Base-by-base conservation (phyloP, 2,113 vertebrate genomes). In the Pollimyrus isidori region DNA sequence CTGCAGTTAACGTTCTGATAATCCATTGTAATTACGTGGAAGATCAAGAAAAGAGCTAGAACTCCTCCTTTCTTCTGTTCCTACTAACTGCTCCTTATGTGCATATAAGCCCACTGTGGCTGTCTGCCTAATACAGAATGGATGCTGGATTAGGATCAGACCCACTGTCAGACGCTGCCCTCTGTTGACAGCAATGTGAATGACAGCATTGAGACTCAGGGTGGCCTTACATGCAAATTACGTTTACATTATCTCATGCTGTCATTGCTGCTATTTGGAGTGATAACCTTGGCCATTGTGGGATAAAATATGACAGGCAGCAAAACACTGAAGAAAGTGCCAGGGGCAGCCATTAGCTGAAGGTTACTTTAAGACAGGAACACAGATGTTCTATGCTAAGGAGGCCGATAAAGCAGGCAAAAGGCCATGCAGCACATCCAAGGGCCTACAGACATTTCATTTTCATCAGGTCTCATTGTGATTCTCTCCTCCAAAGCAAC, bases 91-190 rank as follows among this genome's bases (percentile, higher is more conserved):
- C 30, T 93, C 93, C 91, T 91, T 95, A 96, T 94, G 93, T 92
- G 94, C 93, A 95, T 95, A 17, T 85, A 94, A 93, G 91, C 92
- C 84, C 90, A 95, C 93, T 94, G 94, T 96, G 96, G 95, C 95
- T 95, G 95, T 95, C 95, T 95, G 90, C 90, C 89, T 45, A 92
- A 91, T 91, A 93, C 96, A 96, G 94, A 95, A 92, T 91, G 48
- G 42, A 92, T 85, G 90, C 91, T 89, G 95, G 94, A 96, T 95
- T 95, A 94, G 91, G 90, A 86, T 3, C 53, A 88, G 52, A 85
- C 91, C 89, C 0, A 89, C 92, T 92, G 93, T 93, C 88, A 92
- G 89, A 88, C 89, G 93, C 93, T 94, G 90, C 94, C 94, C 90
- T 92, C 94, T 94, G 90, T 92, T 93, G 94, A 90, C 91, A 87